Base-by-base conservation (phyloP, 2,113 vertebrate species). In the Malurus melanocephalus region DNA sequence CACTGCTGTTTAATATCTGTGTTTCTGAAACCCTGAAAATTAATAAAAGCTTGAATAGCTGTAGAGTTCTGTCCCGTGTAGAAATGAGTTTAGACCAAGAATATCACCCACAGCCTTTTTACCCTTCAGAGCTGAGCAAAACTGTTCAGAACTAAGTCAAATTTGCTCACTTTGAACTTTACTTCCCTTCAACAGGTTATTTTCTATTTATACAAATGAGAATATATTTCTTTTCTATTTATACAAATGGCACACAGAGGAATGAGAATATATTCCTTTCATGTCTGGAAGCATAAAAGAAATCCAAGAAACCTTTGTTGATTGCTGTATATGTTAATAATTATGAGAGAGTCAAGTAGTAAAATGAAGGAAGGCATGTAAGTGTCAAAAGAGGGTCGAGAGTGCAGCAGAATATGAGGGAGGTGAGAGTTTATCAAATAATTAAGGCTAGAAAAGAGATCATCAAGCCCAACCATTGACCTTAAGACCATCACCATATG, bases 221-320 rank as follows among this genome's bases (percentile, higher is more conserved):
- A 48, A 8, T 42, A 8, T 55, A 43, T 75, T 62, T 38, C 38
- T 87, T 82, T 79, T 72, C 40, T 62, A 0, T 46, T 32, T 66
- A 23, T 23, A 8, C 2, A 0, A 66, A 55, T 59, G 30, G 11
- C 57, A 67, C 14, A 42, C 0, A 1, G 18, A 30, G 22, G 69
- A 68, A 28, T 60, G 27, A 61, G 9, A 48, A 8, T 42, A 8
- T 55, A 43, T 75, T 62, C 74, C 13, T 89, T 88, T 68, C 16
- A 4, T 16, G 13, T 38, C 43, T 56, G 62, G 53, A 75, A 52
- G 42, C 11, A 52, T 56, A 11, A 61, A 48, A 65, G 16, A n/a
- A 21, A 30, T 3, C 48, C 17, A 57, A 14, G 6, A 74, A 45
- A 51, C 1, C 2, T 49, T 26, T 69, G 9, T n/a, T 78, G 6